Evolutionary conservation across 2,888 invertebrate species (phyloP).

Genomic region (Himalopsyche anomala): DNA sequence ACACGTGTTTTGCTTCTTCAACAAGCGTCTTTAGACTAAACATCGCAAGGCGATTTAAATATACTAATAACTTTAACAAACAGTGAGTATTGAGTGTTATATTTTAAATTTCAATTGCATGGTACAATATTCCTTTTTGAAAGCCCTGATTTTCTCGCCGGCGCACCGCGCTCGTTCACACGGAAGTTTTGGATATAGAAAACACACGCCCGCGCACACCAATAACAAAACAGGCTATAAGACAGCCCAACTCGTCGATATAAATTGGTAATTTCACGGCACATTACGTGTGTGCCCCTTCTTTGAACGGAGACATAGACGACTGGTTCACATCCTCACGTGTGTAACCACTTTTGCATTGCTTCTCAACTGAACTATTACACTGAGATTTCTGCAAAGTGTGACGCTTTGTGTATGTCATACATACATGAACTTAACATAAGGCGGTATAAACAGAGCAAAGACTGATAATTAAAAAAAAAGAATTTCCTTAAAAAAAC

Average conservation of each 20-base stretch:
- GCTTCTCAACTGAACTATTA: background rate
- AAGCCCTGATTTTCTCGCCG: slow-evolving; percentile 16
- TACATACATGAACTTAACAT: too few species aligned
- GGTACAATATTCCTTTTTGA: background rate
- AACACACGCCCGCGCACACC: slow-evolving; percentile 46
- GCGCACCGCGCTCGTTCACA: slow-evolving; percentile 52
- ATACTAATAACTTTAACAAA: too few species aligned
- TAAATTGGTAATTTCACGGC: slow-evolving; percentile 66
- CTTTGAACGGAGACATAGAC: slow-evolving; percentile 41
- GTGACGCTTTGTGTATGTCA: too few species aligned
- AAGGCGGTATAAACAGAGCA: too few species aligned
- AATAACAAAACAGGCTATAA: slow-evolving; percentile 44
- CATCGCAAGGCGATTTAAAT: too few species aligned
- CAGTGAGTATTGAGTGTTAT: too few species aligned
- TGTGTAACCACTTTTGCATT: background rate
- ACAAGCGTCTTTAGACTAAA: too few species aligned
- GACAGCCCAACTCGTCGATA: slow-evolving; percentile 56
- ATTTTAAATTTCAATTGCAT: background rate
- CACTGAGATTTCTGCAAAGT: too few species aligned
- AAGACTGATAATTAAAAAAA: too few species aligned
- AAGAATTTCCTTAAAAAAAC: too few species aligned
- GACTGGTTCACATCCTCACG: slow-evolving; percentile 15
- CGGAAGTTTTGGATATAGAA: slow-evolving; percentile 55
- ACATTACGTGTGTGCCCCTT: slow-evolving; percentile 61
- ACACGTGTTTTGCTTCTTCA: too few species aligned